A percentile compares a stretch with the other conserved stretches of the same genome.
Evolutionary conservation across 2,797 vertebrate genomes (phyloP).

Genomic region (Esox masquinongy): DNA sequence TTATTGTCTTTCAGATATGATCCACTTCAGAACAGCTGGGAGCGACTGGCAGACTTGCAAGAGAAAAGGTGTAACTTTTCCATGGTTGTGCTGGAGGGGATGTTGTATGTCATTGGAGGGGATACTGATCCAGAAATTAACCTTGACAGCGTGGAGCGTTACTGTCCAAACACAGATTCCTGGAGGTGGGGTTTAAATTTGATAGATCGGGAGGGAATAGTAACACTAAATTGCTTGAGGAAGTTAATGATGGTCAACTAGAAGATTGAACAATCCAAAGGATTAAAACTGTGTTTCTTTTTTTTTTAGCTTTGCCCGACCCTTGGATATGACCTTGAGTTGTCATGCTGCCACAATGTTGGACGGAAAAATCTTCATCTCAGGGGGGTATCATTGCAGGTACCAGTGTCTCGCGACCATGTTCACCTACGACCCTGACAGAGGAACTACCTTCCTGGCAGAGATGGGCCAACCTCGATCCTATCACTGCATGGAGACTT

Average conservation of each 20-base stretch:
- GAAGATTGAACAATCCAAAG: too few relatives aligned
- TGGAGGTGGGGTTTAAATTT: slow-evolving; percentile 38
- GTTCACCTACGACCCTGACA: slow-evolving; percentile 71
- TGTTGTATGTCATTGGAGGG: slow-evolving; percentile 52
- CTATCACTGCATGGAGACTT: slow-evolving; percentile 77
- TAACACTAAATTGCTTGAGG: neutral
- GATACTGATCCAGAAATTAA: slow-evolving; percentile 38
- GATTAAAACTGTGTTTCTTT: too few relatives aligned
- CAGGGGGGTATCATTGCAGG: slow-evolving; percentile 63
- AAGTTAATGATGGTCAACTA: too few relatives aligned
- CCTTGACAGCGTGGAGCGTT: slow-evolving; percentile 49
- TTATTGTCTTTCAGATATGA: slow-evolving; percentile 38
- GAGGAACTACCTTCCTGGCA: slow-evolving; percentile 64
- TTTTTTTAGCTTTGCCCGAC: slow-evolving; percentile 27
- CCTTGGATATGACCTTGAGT: slow-evolving; percentile 41
- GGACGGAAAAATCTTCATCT: slow-evolving; percentile 50
- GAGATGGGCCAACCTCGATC: slow-evolving; percentile 74
- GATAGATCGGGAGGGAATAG: neutral
- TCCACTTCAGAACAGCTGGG: slow-evolving; percentile 40
- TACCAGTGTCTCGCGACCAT: slow-evolving; percentile 72
- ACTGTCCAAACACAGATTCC: slow-evolving; percentile 41
- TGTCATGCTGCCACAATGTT: slow-evolving; percentile 40
- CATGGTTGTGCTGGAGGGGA: slow-evolving; percentile 33
- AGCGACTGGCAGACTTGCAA: slow-evolving; percentile 47
- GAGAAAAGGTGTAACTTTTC: slow-evolving; percentile 44